Evolutionary conservation across 2,888 invertebrate genomes (phyloP).

Genomic region (Drosophila falleni): DNA sequence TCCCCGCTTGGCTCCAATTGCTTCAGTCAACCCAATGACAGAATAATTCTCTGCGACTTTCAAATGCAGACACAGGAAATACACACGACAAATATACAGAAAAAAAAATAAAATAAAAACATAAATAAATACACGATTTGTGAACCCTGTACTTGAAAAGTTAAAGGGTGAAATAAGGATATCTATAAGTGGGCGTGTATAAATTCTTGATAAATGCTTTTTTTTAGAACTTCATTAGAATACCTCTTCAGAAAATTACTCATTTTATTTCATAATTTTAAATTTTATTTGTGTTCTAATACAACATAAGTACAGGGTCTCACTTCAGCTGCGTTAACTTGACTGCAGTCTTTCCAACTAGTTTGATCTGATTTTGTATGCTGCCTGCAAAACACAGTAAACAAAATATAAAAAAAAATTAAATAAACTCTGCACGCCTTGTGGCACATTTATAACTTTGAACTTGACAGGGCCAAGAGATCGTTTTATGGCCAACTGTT

Average conservation of each 20-base stretch:
- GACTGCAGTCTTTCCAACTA: no score
- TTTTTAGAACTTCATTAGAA: no score
- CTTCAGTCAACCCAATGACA: slow-evolving; percentile 56
- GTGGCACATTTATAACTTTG: slow-evolving; percentile 79
- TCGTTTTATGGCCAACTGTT: slow-evolving; percentile 22
- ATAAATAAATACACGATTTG: slow-evolving; percentile 30
- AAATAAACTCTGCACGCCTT: slow-evolving; percentile 69
- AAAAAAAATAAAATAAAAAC: slow-evolving; percentile 21
- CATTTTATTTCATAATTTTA: no score
- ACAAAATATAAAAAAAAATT: slow-evolving; percentile 43
- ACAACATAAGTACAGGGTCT: not conserved
- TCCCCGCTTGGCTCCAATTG: slow-evolving; percentile 44
- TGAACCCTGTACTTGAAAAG: not conserved
- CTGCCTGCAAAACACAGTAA: slow-evolving; percentile 46
- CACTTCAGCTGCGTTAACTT: not conserved
- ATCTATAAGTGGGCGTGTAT: no score
- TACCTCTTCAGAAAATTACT: no score
- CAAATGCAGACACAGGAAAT: slow-evolving; percentile 69
- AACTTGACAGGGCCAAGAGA: slow-evolving; percentile 73
- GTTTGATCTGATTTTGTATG: slow-evolving; percentile 65
- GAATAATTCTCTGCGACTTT: slow-evolving; percentile 71
- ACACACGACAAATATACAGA: slow-evolving; percentile 16
- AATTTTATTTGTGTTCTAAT: no score
- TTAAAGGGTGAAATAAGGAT: not conserved
- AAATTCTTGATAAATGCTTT: no score